Conservation (phyloP, 1,140 invertebrate species). For the Leucophenga varia region DNA sequence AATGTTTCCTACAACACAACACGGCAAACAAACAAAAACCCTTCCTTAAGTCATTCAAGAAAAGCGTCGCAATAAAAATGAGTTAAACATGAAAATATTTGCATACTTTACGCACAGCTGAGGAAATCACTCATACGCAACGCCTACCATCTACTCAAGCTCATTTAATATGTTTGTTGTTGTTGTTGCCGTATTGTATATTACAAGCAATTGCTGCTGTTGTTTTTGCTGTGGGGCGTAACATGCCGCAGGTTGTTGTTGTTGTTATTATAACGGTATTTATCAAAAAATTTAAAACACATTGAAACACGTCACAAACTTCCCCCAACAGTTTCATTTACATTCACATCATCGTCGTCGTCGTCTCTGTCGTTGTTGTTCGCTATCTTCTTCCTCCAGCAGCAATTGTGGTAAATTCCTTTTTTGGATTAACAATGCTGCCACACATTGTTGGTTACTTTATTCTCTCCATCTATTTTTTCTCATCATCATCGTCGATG, state of each 20-base stretch:
- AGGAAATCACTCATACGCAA: slow-evolving; percentile 51
- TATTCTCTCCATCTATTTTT: neutral
- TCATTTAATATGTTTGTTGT: slow-evolving; percentile 20
- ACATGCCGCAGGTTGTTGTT: slow-evolving; percentile 23
- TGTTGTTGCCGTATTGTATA: slow-evolving; percentile 27
- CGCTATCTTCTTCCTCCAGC: neutral
- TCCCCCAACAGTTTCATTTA: slow-evolving; percentile 1
- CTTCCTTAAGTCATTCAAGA: no score
- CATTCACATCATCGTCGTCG: no score
- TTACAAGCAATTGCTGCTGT: slow-evolving; percentile 18
- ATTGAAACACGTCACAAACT: slow-evolving; percentile 35
- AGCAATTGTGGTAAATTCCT: slow-evolving; percentile 26
- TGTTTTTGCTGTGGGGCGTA: slow-evolving; percentile 33
- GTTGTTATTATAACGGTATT: slow-evolving; percentile 53
- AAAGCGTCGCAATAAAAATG: neutral
- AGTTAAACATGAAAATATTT: slow-evolving; percentile 26
- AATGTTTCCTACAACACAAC: slow-evolving; percentile 23
- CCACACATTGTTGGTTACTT: neutral
- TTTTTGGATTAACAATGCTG: slow-evolving; percentile 8
- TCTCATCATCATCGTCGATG: no score
- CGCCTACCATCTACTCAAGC: slow-evolving; percentile 13
- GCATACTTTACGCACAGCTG: slow-evolving; percentile 48
- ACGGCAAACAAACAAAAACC: no score
- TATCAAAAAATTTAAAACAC: slow-evolving; percentile 53
- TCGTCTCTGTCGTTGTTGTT: neutral